phyloP scores from a whole-genome alignment of 2,888 invertebrate genomes.

The Plebejus melissa region DNA sequence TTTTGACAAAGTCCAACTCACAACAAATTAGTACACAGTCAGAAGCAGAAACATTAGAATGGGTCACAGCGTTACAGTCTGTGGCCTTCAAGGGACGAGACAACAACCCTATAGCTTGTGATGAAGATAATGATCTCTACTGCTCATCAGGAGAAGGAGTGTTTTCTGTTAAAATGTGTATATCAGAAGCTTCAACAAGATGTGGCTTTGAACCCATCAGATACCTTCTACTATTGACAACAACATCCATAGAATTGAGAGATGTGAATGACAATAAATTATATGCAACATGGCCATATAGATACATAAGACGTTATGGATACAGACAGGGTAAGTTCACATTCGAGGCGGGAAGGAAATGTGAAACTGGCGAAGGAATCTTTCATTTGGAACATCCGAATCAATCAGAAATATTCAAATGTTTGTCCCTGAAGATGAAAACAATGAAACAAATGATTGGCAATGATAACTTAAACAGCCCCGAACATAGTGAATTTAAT shows the following conservation, averaged over 20 bases:
- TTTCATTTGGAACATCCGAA: constrained; percentile 90
- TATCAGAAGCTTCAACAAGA: constrained; percentile 87
- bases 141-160: constrained; percentile 91
- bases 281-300: constrained; percentile 90
- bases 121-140: constrained; percentile 93
- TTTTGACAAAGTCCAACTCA: constrained; percentile 88
- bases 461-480: constrained; percentile 81
- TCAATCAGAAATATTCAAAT: constrained; percentile 90
- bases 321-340: constrained; percentile 91
- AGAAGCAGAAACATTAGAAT: constrained; percentile 85
- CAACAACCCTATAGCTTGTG: constrained; percentile 80
- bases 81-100: constrained; percentile 88
- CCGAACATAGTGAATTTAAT: constrained; percentile 85
- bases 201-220: constrained; percentile 85
- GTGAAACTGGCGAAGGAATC: constrained; percentile 90
- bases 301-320: constrained; percentile 91
- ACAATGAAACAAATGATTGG: constrained; percentile 90
- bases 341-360: constrained; percentile 92
- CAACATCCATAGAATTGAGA: constrained; percentile 86
- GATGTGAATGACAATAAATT: constrained; percentile 82
- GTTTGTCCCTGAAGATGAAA: constrained; percentile 90
- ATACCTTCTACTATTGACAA: constrained; percentile 86
- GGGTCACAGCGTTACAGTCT: constrained; percentile 88
- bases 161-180: constrained; percentile 86
- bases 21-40: constrained; percentile 79